Conservation (phyloP, 2,797 vertebrate genomes). For the Muscicapa comitata region DNA sequence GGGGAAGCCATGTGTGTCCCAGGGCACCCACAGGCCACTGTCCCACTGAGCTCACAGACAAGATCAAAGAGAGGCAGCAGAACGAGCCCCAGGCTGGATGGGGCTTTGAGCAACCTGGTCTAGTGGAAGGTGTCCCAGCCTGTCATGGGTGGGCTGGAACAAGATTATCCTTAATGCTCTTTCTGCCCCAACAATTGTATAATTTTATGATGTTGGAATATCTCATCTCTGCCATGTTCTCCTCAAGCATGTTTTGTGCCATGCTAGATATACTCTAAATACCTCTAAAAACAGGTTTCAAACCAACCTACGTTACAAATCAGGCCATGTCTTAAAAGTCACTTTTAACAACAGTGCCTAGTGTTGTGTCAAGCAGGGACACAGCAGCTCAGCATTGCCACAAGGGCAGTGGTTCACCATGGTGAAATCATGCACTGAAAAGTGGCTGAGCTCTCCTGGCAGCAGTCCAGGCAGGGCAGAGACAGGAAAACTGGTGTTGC, state of each 20-base stretch:
- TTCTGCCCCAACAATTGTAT: background rate
- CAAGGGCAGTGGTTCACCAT: background rate
- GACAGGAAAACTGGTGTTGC: background rate
- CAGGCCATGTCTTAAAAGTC: background rate
- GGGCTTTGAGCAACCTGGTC: background rate
- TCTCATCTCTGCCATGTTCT: background rate
- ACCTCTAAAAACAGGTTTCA: background rate
- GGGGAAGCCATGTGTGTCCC: background rate
- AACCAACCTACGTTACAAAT: background rate
- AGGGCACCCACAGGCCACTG: background rate
- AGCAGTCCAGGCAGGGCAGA: background rate
- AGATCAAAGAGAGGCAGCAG: fast-evolving
- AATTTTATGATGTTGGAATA: background rate
- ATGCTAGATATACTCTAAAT: background rate
- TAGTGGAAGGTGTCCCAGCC: background rate
- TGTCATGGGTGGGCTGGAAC: fast-evolving
- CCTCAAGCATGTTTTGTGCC: background rate
- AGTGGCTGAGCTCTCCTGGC: background rate
- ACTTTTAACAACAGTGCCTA: background rate
- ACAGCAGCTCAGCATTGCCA: background rate
- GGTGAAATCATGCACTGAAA: background rate
- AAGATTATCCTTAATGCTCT: background rate
- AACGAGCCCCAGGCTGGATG: background rate
- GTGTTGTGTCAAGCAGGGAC: background rate
- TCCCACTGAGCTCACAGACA: background rate